Percentiles rank a stretch among this genome's conserved stretches.
Evolutionary conservation across 2,888 invertebrate genomes (phyloP).

Genomic region (Thera britannica): DNA sequence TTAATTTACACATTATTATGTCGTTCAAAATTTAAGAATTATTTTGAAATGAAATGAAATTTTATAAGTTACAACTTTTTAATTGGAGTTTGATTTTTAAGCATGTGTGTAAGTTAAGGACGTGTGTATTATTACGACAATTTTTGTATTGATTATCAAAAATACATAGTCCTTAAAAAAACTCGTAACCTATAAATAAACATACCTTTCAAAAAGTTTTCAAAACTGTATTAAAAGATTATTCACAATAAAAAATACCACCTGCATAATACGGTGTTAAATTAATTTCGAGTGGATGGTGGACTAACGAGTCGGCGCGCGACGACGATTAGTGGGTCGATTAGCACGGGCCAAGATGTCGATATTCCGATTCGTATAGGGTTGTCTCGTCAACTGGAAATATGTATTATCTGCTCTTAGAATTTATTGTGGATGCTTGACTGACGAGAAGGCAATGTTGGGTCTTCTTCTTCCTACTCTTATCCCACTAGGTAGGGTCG

Average conservation of each 20-base stretch:
- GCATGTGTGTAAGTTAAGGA: too few relatives aligned
- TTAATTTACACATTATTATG: too few relatives aligned
- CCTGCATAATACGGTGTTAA: constrained; percentile 29
- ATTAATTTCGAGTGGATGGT: constrained; percentile 29
- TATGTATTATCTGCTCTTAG: neutral
- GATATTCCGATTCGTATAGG: constrained; percentile 30
- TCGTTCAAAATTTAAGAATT: too few relatives aligned
- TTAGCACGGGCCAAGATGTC: constrained; percentile 69
- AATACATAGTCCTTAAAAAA: neutral
- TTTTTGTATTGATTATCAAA: too few relatives aligned
- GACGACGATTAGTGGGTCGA: constrained; percentile 70
- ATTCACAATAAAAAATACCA: constrained; percentile 14
- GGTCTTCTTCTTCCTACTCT: too few relatives aligned
- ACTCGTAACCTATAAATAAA: neutral
- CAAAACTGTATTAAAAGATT: constrained; percentile 1
- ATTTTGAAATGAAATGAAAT: too few relatives aligned
- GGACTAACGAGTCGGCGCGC: constrained; percentile 41
- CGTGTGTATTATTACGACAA: too few relatives aligned
- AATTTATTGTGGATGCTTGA: neutral
- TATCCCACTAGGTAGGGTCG: too few relatives aligned
- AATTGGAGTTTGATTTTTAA: too few relatives aligned
- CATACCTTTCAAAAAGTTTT: constrained; percentile 10
- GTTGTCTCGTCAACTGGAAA: constrained; percentile 10
- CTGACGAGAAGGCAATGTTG: too few relatives aligned
- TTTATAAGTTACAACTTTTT: too few relatives aligned